Evolutionary conservation across 2,888 invertebrate genomes (phyloP), one percentile per base, ranked within the genome.

Genomic region (Archaeoteleia sp.): DNA sequence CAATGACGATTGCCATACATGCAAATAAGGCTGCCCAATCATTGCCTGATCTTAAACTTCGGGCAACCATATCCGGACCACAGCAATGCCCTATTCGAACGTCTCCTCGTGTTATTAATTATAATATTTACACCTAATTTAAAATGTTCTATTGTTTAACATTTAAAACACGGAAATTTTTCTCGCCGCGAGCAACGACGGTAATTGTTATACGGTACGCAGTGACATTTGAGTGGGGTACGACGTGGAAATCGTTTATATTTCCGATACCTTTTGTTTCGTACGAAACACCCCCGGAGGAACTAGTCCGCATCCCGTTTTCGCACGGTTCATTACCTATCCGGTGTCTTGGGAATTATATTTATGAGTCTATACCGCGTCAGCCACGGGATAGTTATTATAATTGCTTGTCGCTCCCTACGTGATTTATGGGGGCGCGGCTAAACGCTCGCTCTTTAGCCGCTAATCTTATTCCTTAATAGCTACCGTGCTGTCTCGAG

Each of bases 371-470:
- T 72, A 76, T 78, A 72, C 57, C 62, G 58, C 62, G 70, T 61
- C 63, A 60, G 70, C 70, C 66, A 48, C 67, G 72, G 74, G 76
- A 80, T 81, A 80, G 78, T 82, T 82, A 81, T 81, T 82, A 80
- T 82, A 81, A 82, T 82, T 80, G 82, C 81, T 78, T 81, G 82
- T 81, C 80, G 78, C 80, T 80, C 77, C 74, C 40, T 72, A 73
- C 72, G 71, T 81, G 80, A 82, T 82, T 82, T 81, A 82, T 78
- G 74, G 71, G 67, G 67, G 74, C 72, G 62, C 76, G 70, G 74
- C 74, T 77, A 76, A 76, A 73, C 71, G 75, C 74, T 72, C 74
- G 72, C 78, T 77, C 74, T 76, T 80, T 78, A 79, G 79, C 76
- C 48, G 75, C 76, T 80, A 78, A 78, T 79, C 74, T 75, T 62